Evolutionary conservation across 2,888 invertebrate genomes (phyloP), one percentile per base, ranked within the genome.

Genomic region (Lepidochrysops patricia): DNA sequence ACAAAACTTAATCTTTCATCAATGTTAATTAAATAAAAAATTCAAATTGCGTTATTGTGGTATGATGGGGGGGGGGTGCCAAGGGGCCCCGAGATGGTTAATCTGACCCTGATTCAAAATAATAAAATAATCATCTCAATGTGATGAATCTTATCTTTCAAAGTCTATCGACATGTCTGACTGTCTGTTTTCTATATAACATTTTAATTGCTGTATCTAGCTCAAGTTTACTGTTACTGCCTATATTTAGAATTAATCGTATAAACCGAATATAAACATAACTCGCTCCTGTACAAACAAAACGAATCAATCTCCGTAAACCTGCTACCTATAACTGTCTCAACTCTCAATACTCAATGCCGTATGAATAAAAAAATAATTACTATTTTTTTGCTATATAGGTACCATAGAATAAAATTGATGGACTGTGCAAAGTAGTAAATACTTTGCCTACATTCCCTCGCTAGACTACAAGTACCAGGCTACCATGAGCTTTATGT

Each of bases 241-340:
- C 66, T 68, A 68, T 64, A 68, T 68, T 66, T 67, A 66, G 67
- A 62, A 62, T 54, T 60, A 62, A 62, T 62, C 60, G 56, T 62
- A 57, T 59, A 60, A 58, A 62, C 61, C 58, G 57, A 48, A 61
- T 57, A 65, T 59, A 62, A 25, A 59, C 56, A 60, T 61, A 65
- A 64, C 63, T 66, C 68, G 68, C 70, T 67, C 66, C 69, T 85
- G 83, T 74, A 79, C 73, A 84, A 85, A 83, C 85, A 83, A 72
- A 80, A 80, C 71, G 62, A 74, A 72, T 69, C 66, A 64, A 71
- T 68, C 71, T 67, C 68, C 69, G 66, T 61, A 66, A 67, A 85
- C 72, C 76, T 86, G 85, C 67, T 74, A 72, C 70, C 77, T 71
- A 82, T 85, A 76, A 76, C 76, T 68, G 61, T 67, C 70, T 65